These are phyloP conservation scores for Pleuronectes platessa DNA, from an alignment of 2,113 vertebrate species.

Conservation along the genomic window DNA sequence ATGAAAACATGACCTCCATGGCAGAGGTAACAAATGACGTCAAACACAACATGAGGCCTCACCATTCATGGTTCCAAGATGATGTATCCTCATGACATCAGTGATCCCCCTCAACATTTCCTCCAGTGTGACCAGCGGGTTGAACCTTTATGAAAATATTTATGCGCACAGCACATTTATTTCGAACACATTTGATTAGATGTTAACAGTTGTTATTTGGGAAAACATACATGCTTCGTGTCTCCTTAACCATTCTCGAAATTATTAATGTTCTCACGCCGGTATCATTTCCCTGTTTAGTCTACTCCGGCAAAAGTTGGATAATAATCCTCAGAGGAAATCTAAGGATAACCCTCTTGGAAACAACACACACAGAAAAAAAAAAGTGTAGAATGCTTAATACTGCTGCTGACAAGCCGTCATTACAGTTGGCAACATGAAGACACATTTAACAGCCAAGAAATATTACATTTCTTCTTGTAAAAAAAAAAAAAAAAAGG, in stretches of 20 bases:
- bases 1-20: too few species aligned
- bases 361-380: not conserved
- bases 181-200: not conserved
- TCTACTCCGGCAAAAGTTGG: conserved; percentile 14
- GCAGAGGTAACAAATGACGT: too few species aligned
- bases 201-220: not conserved
- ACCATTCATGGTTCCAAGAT: not conserved
- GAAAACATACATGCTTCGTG: conserved; percentile 5
- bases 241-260: conserved; percentile 9
- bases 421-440: conserved; percentile 28
- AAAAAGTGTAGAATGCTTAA: conserved; percentile 6
- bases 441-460: not conserved
- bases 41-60: too few species aligned
- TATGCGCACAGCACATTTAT: not conserved
- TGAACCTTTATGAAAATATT: not conserved
- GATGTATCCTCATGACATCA: conserved; percentile 2
- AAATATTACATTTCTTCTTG: conserved; percentile 24
- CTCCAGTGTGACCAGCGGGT: not conserved
- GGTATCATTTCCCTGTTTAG: conserved; percentile 12
- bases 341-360: conserved; percentile 6
- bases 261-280: not conserved
- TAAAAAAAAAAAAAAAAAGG: conserved; percentile 9
- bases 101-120: not conserved
- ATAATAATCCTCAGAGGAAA: conserved; percentile 11
- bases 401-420: conserved; percentile 30